These are phyloP conservation scores for Panzeria rudis DNA, from an alignment of 2,888 invertebrate genomes.

Conservation along the genomic window DNA sequence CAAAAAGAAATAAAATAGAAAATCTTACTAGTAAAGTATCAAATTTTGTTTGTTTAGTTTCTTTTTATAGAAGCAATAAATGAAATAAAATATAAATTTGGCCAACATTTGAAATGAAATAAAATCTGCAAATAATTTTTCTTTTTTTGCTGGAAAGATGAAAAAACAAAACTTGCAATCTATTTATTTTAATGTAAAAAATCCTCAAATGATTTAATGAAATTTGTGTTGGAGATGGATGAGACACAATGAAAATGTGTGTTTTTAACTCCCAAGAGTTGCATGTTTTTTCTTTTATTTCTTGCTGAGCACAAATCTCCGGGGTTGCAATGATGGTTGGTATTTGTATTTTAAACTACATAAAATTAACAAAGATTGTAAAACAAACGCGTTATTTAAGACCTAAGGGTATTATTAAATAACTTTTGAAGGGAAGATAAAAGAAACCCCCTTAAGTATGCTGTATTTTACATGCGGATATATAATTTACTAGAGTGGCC, in stretches of 20 bases:
- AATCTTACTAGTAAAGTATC: constrained; percentile 5
- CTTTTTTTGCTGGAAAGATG: background rate
- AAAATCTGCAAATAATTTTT: background rate
- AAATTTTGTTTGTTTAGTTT: constrained; percentile 29
- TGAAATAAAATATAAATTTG: background rate
- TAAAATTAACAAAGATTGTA: background rate
- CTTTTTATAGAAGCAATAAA: background rate
- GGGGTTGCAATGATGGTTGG: background rate
- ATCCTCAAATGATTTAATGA: background rate
- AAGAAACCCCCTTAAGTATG: too few species aligned
- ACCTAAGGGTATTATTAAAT: background rate
- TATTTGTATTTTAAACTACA: background rate
- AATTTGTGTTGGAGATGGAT: background rate
- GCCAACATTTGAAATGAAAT: constrained; percentile 13
- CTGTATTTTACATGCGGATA: too few species aligned
- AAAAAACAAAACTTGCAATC: too few species aligned
- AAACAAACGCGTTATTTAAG: background rate
- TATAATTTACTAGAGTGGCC: too few species aligned
- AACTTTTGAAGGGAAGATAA: too few species aligned
- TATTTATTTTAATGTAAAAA: background rate
- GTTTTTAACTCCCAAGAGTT: constrained; percentile 21
- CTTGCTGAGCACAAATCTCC: background rate
- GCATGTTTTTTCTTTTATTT: background rate
- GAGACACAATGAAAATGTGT: constrained; percentile 21
- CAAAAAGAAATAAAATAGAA: too few species aligned